A percentile compares a stretch with the other conserved stretches of the same genome.
phyloP scores from a whole-genome alignment of 2,113 vertebrate species.

The Amphilophus citrinellus region DNA sequence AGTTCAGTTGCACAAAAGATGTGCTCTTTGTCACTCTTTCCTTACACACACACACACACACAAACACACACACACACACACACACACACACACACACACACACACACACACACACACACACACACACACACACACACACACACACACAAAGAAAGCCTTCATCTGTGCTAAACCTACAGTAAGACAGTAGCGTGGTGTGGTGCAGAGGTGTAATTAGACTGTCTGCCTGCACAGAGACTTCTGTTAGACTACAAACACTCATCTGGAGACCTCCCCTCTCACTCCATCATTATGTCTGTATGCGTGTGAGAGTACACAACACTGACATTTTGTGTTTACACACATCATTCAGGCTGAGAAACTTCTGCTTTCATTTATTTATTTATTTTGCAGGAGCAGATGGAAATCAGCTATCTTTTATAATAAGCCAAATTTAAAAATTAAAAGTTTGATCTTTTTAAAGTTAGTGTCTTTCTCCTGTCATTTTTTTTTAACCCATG shows the following conservation, averaged over 20 bases:
- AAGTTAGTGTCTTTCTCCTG: not conserved
- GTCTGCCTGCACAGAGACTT: slow-evolving; percentile 65
- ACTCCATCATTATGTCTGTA: slow-evolving; percentile 59
- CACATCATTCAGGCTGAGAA: not conserved
- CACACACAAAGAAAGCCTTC: slow-evolving; percentile 64
- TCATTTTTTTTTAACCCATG: not conserved
- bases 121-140: slow-evolving; percentile 34
- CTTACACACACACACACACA: not conserved
- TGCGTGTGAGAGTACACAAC: slow-evolving; percentile 22
- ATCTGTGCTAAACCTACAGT: slow-evolving; percentile 55
- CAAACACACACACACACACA: not conserved
- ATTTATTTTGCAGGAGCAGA: not conserved
- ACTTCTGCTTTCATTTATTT: not conserved
- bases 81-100: not conserved
- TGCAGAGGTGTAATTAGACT: slow-evolving; percentile 74
- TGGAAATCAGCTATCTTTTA: not conserved
- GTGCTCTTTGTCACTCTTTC: slow-evolving; percentile 9
- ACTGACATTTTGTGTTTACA: slow-evolving; percentile 27
- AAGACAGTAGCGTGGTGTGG: slow-evolving; percentile 57
- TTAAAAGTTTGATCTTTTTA: not conserved
- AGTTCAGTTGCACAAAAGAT: slow-evolving; percentile 30
- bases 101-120: slow-evolving; percentile 36
- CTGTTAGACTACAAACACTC: slow-evolving; percentile 67
- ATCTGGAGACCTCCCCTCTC: slow-evolving; percentile 46
- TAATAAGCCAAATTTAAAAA: not conserved